Evolutionary conservation across 2,797 vertebrate species (phyloP), one percentile per base, ranked within the genome.

Genomic region (Eospalax fontanierii): DNA sequence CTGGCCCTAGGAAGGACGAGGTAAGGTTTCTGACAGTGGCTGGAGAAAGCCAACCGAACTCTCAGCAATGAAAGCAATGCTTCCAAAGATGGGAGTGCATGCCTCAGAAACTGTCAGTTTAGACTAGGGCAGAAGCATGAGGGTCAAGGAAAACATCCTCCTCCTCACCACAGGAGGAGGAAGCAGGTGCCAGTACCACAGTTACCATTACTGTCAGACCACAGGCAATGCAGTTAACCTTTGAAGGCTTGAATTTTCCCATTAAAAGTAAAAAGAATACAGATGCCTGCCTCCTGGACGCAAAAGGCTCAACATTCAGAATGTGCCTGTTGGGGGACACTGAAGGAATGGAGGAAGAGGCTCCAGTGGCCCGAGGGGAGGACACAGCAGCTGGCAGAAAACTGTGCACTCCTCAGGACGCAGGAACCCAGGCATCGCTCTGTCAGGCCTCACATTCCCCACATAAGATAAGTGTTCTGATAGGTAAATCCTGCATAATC

Each of bases 251-350:
- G 43, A 26, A 73, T 43, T 82, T 90, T 43, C 78, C 59, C 92
- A 81, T 15, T 30, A 50, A 50, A 50, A 50, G 46, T 35, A 80
- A 70, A 40, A 63, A 43, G 35, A 84, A 63, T 78, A 80, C 33
- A 96, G 70, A 93, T 8, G 33, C 76, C 71, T 21, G 24, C 35
- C 79, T 90, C 93, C 43, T 59, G 28, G 65, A 90, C 86, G 54
- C 15, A 89, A 76, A 1, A 65, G 76, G 14, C 57, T 21, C 87
- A 63, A 68, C 88, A 33, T 73, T 74, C 80, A 75, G 68, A 84
- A n/a, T 21, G 4, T 12, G 3, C 43, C 4, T 12, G 66, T 9
- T 18, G 0, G 81, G 11, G 4, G 6, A 7, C 1, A 18, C 40
- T 43, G 30, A 85, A 61, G 71, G 54, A 7, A 4, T 6, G 3